Base-by-base conservation (phyloP, 2,888 invertebrate species). In the Caprella mutica region DNA sequence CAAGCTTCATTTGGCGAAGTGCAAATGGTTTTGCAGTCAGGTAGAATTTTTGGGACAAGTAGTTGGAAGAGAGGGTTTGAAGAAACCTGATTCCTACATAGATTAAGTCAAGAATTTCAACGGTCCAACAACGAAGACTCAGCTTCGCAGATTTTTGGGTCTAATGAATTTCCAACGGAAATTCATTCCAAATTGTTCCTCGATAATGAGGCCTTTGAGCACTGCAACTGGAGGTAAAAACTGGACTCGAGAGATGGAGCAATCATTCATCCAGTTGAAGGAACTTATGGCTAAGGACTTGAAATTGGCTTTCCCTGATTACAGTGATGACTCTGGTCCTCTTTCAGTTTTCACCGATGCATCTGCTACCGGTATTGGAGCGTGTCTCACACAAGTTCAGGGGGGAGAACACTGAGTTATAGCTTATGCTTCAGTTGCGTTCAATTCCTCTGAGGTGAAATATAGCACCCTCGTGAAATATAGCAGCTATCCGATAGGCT, bases 401-500 rank as follows among this genome's bases (percentile, higher is more conserved):
- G 9, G 38, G 5, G 23, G 14, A 1, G 23, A 52, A 3, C 26
- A 26, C 12, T 21, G 14, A 52, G 39, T 52, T 2, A 5, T 52
- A 21, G 52, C 52, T 1, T 52, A 38, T 6, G 52, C 38, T 4
- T 30, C 17, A 21, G 26, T 26, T 6, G 38, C 52, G 5, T 52
- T 52, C 17, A 52, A 52, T 17, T 21, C 33, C 3, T 33, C 38
- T 2, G 38, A 52, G 21, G 1, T 26, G 12, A 52, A 52, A 9
- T 52, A 52, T 24, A 52, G 52, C 17, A 30, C 52, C 17, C 24
- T 30, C 6, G 52, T 35, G 5, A 3, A 38, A 52, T 12, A 12
- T 52, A 5, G 52, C 52, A 8, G 52, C 35, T 23, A 14, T 52
- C 2, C 17, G 52, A 38, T 35, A 26, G 35, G 51, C 51, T 5